Conservation (phyloP, 2,888 invertebrate species). For the Camptogramma bilineatum region DNA sequence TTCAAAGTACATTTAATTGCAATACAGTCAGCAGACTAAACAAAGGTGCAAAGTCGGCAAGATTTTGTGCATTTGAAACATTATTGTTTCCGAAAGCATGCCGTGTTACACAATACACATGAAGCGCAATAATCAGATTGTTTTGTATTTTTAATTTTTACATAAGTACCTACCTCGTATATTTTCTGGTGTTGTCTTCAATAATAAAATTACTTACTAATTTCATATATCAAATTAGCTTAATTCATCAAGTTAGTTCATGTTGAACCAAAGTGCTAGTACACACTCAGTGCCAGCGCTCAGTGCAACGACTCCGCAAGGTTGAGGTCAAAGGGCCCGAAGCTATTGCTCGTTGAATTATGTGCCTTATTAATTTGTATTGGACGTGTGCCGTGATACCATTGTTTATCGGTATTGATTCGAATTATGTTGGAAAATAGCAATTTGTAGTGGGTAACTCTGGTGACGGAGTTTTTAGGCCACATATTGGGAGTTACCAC, state of each 20-base stretch:
- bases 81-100: too few species aligned
- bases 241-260: not conserved
- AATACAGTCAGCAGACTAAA: too few species aligned
- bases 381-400: constrained; percentile 29
- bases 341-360: constrained; percentile 60
- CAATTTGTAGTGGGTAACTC: not conserved
- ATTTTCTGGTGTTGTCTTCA: too few species aligned
- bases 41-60: too few species aligned
- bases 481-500: too few species aligned
- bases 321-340: constrained; percentile 68
- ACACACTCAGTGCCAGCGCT: constrained; percentile 18
- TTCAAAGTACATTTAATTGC: too few species aligned
- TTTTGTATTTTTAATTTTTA: too few species aligned
- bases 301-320: constrained; percentile 68
- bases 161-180: too few species aligned
- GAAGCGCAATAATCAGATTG: too few species aligned
- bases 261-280: not conserved
- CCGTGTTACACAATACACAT: too few species aligned
- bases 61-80: too few species aligned
- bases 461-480: not conserved
- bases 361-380: constrained; percentile 38
- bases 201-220: too few species aligned
- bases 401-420: constrained; percentile 46
- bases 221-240: not conserved
- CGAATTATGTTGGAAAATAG: not conserved